Evolutionary conservation across 2,113 vertebrate genomes (phyloP).

Genomic region (Anarhynchus alexandrinus): DNA sequence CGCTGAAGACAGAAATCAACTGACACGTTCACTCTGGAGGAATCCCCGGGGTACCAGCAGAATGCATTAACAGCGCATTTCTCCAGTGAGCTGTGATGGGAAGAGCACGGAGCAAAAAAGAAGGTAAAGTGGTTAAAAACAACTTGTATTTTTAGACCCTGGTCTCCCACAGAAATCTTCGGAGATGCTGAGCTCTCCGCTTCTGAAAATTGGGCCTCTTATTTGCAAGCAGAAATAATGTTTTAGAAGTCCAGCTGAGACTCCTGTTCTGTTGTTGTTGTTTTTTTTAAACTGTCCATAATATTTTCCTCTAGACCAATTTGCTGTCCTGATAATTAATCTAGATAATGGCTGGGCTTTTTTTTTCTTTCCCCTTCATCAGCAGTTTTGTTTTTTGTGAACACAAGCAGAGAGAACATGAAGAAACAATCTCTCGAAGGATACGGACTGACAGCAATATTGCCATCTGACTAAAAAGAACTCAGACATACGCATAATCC

Average conservation of each 20-base stretch:
- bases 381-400: slow-evolving; percentile 41
- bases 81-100: slow-evolving; percentile 3
- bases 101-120: not conserved
- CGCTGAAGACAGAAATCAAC: not conserved
- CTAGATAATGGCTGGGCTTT: not conserved
- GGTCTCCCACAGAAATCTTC: not conserved
- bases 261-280: not conserved
- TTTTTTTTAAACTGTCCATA: not conserved
- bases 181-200: not conserved
- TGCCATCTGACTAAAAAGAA: not conserved
- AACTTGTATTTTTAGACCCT: not conserved
- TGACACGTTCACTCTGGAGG: not conserved
- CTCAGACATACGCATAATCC: slow-evolving; percentile 11
- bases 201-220: not conserved
- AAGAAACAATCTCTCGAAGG: slow-evolving; percentile 7
- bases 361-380: not conserved
- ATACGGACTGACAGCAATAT: not conserved
- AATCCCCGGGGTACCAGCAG: not conserved
- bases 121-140: slow-evolving; percentile 48
- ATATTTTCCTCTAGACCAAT: not conserved
- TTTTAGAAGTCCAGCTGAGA: not conserved
- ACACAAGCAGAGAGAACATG: not conserved
- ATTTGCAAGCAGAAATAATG: not conserved
- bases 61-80: not conserved
- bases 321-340: slow-evolving; percentile 14